These are phyloP conservation scores for Dione juno DNA, from an alignment of 2,888 invertebrate species.

Conservation along the genomic window DNA sequence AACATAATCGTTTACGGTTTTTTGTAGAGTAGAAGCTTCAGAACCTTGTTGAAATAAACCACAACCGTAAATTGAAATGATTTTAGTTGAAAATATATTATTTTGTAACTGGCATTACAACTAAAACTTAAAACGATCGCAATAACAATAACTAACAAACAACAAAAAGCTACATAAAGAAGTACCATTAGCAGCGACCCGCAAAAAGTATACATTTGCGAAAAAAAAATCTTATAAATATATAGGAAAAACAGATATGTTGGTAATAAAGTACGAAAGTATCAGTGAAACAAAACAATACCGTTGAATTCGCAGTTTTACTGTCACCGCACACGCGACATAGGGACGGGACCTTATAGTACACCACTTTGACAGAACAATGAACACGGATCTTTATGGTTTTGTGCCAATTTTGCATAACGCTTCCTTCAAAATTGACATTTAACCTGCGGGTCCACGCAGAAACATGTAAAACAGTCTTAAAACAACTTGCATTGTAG, in stretches of 20 bases:
- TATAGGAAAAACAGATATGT: constrained; percentile 26
- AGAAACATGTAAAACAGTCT: background rate
- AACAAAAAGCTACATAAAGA: constrained; percentile 5
- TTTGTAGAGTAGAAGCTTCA: no score
- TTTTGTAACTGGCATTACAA: background rate
- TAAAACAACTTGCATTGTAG: background rate
- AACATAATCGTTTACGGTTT: no score
- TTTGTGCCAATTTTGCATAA: constrained; percentile 16
- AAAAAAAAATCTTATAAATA: constrained; percentile 14
- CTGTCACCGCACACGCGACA: constrained; percentile 35
- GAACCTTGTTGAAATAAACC: no score
- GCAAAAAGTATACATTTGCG: constrained; percentile 6
- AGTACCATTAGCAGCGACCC: background rate
- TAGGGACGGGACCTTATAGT: no score
- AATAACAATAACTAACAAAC: background rate
- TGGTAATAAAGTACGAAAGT: constrained; percentile 24
- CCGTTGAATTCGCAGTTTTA: constrained; percentile 31
- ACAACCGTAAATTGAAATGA: background rate
- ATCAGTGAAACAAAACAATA: constrained; percentile 35
- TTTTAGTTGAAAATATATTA: background rate
- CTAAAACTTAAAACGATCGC: background rate
- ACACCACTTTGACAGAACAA: constrained; percentile 23
- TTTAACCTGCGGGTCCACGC: background rate
- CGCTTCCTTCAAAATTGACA: background rate
- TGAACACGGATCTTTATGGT: constrained; percentile 26